Conservation (phyloP, 1,140 invertebrate species). For the Ptiloglossa arizonensis region DNA sequence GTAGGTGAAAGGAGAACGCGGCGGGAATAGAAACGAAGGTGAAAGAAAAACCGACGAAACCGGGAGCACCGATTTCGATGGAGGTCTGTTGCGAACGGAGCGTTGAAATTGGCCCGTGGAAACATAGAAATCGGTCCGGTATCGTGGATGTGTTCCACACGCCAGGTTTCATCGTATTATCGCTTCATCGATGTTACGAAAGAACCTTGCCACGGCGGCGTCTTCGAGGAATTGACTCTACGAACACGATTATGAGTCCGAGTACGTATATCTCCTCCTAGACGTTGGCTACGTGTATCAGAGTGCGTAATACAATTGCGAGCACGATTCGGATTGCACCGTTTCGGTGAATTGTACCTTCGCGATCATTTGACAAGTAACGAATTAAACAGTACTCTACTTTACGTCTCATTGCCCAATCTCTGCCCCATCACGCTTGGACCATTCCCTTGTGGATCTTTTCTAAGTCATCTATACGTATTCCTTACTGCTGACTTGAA, state of each 20-base stretch:
- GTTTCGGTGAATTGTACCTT: slow-evolving; percentile 27
- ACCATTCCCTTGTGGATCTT: too few relatives aligned
- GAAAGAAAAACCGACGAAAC: slow-evolving; percentile 10
- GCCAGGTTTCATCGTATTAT: slow-evolving; percentile 46
- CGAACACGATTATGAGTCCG: slow-evolving; percentile 9
- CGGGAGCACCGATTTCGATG: slow-evolving; percentile 39
- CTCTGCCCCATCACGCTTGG: too few relatives aligned
- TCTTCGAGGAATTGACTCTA: slow-evolving; percentile 15
- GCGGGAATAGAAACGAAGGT: not conserved
- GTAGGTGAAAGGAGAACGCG: not conserved
- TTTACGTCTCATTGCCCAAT: too few relatives aligned
- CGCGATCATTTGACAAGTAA: too few relatives aligned
- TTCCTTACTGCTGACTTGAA: too few relatives aligned
- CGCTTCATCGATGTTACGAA: slow-evolving; percentile 25
- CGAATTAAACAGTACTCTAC: too few relatives aligned
- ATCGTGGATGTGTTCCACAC: slow-evolving; percentile 5
- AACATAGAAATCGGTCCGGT: slow-evolving; percentile 42
- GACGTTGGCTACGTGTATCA: not conserved
- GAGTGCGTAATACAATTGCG: not conserved
- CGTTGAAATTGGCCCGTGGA: slow-evolving; percentile 21
- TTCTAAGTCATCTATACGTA: too few relatives aligned
- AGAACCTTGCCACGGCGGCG: not conserved
- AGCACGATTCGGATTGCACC: slow-evolving; percentile 11
- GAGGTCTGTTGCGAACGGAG: slow-evolving; percentile 37
- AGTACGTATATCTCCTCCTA: not conserved